phyloP scores from a whole-genome alignment of 1,140 invertebrate genomes.

The Drosophila arawakana region DNA sequence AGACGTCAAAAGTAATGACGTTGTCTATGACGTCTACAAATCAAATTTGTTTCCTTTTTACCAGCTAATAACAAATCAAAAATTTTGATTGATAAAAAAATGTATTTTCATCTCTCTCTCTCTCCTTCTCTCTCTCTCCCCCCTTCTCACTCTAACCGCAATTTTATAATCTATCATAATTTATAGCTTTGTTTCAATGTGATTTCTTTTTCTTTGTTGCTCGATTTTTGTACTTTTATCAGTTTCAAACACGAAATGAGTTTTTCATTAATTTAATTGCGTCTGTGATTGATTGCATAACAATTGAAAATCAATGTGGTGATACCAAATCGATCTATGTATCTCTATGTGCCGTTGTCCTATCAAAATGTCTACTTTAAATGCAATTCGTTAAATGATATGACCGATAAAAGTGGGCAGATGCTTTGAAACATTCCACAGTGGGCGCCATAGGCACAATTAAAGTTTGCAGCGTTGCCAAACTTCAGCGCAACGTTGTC shows the following conservation, averaged over 20 bases:
- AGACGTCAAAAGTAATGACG: conserved; percentile 10
- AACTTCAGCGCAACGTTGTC: background rate
- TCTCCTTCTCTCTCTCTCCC: background rate
- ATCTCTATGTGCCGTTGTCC: background rate
- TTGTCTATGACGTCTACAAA: conserved; percentile 19
- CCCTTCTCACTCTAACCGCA: background rate
- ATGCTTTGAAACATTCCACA: background rate
- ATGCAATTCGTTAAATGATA: background rate
- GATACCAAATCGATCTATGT: background rate
- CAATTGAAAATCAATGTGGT: conserved; percentile 29
- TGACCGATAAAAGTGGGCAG: background rate
- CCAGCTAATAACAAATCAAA: conserved; percentile 9
- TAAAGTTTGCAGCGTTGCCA: conserved; percentile 1
- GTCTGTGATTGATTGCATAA: conserved; percentile 43
- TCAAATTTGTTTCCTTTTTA: background rate
- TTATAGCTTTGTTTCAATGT: conserved; percentile 34
- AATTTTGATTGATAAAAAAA: conserved; percentile 25
- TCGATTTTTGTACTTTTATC: conserved; percentile 22
- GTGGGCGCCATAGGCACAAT: background rate
- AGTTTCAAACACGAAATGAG: conserved; percentile 42
- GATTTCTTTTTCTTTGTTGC: conserved; percentile 7
- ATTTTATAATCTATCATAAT: conserved; percentile 39
- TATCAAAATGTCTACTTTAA: background rate
- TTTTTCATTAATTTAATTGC: conserved; percentile 49
- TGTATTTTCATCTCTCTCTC: too few species aligned